Percentiles rank a stretch among this genome's conserved stretches.
Evolutionary conservation across 2,888 invertebrate genomes (phyloP).

Genomic region (Scelioninae gen. 2): DNA sequence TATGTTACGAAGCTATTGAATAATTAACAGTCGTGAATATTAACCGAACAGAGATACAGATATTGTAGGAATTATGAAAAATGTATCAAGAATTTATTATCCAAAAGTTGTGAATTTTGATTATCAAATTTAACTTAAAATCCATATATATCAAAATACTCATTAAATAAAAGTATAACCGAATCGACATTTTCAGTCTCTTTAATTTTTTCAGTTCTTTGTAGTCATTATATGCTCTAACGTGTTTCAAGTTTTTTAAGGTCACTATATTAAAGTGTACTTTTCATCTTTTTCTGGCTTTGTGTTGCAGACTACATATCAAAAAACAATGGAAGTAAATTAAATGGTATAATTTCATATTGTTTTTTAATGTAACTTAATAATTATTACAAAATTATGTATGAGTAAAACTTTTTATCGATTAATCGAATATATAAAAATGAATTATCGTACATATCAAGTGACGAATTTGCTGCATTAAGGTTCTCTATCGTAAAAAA

Average conservation of each 20-base stretch:
- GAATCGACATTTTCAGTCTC: background rate
- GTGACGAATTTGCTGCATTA: too few species aligned
- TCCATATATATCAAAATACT: background rate
- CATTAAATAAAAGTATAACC: slow-evolving; percentile 2
- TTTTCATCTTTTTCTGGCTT: background rate
- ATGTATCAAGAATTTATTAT: background rate
- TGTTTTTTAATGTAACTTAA: too few species aligned
- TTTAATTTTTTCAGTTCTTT: background rate
- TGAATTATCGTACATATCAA: too few species aligned
- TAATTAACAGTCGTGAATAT: too few species aligned
- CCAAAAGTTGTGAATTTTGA: background rate
- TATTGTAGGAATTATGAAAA: too few species aligned
- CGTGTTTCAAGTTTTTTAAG: background rate
- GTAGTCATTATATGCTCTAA: background rate
- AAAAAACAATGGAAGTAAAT: background rate
- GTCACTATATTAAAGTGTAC: background rate
- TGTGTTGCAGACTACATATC: background rate
- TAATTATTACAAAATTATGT: too few species aligned
- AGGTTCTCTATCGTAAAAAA: too few species aligned
- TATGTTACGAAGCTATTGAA: background rate
- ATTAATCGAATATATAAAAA: too few species aligned
- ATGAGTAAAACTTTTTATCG: too few species aligned
- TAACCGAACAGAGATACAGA: too few species aligned
- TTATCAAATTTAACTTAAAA: background rate
- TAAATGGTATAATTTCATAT: too few species aligned